Evolutionary conservation across 1,140 invertebrate genomes (phyloP), one percentile per base, ranked within the genome.

Genomic region (Reticulitermes speratus): DNA sequence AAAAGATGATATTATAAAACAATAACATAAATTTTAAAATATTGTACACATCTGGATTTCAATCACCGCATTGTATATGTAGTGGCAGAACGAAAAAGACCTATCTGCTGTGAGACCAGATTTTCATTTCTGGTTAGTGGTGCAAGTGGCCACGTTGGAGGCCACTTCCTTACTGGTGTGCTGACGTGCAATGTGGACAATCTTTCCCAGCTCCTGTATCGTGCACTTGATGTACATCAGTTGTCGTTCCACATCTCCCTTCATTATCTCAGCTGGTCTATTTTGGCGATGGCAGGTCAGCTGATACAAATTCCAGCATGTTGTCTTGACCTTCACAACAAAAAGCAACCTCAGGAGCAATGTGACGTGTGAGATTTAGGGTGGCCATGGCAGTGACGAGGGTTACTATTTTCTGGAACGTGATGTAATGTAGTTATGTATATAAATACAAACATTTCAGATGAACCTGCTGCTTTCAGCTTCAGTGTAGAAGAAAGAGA

Each of bases 221-320:
- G 91, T 91, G 12, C 88, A 88, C 87, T 91, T 91, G 7, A 92
- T 91, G 14, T 89, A 87, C 8, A 90, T 52, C 65, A 92, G 84
- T 84, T 92, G 91, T 59, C 90, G 88, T 84, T 91, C 90, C 44
- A 90, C 82, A 45, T 92, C 89, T n/a, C 90, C 87, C 25, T 88
- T 88, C 65, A 88, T 88, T 1, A 90, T 86, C 11, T 88, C 85
- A 6, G 88, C 48, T 19, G 89, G 85, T 21, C 90, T 85, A 44
- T 86, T 88, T 85, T 90, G 90, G 45, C 90, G 88, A 82, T 89
- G 89, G 86, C 91, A 91, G 69, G 92, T 91, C 84, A 91, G 90
- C 65, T 89, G 88, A 88, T 91, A 92, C 81, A 92, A 88, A 87
- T 91, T 92, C 90, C 90, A 92, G 44, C 91, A 90, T 84, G 89